These are phyloP conservation scores for Pentamera pediparva DNA, from an alignment of 53 echinoderm and acorn worm species.

Conservation along the genomic window DNA sequence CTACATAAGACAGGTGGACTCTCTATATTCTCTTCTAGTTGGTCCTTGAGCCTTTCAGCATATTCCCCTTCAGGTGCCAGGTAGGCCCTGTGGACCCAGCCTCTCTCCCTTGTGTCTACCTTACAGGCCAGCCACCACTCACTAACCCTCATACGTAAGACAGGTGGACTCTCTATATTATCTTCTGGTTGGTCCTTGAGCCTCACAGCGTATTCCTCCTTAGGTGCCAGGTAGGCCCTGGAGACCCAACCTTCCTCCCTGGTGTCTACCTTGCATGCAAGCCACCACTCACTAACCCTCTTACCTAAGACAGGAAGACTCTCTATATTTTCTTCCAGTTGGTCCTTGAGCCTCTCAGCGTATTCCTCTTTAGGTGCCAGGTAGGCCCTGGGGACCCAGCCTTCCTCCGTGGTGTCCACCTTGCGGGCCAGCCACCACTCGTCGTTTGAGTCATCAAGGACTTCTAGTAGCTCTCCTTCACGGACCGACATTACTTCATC, in stretches of 20 bases:
- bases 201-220: conserved; percentile 67
- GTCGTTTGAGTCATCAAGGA: conserved; percentile 71
- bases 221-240: conserved; percentile 72
- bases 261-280: conserved; percentile 42
- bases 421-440: conserved; percentile 94
- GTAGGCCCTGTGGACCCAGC: conserved; percentile 90
- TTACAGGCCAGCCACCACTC: conserved; percentile 1
- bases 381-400: conserved; percentile 95
- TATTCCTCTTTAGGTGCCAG: conserved; percentile 82
- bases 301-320: conserved; percentile 67
- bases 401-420: conserved; percentile 79
- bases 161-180: conserved; percentile 52
- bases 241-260: conserved; percentile 99
- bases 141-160: conserved; percentile 45
- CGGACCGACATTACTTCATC: conserved; percentile 95
- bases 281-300: not conserved
- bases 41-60: conserved; percentile 48
- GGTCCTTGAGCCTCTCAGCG: conserved; percentile 69
- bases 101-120: conserved; percentile 75
- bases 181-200: not conserved
- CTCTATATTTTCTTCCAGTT: conserved; percentile 76
- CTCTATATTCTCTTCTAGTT: conserved; percentile 9
- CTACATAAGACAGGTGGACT: conserved; percentile 62
- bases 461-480: conserved; percentile 83
- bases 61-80: conserved; percentile 75